A percentile compares a stretch with the other conserved stretches of the same genome.
phyloP scores from a whole-genome alignment of 2,888 invertebrate species.

The Ctena decussata region DNA sequence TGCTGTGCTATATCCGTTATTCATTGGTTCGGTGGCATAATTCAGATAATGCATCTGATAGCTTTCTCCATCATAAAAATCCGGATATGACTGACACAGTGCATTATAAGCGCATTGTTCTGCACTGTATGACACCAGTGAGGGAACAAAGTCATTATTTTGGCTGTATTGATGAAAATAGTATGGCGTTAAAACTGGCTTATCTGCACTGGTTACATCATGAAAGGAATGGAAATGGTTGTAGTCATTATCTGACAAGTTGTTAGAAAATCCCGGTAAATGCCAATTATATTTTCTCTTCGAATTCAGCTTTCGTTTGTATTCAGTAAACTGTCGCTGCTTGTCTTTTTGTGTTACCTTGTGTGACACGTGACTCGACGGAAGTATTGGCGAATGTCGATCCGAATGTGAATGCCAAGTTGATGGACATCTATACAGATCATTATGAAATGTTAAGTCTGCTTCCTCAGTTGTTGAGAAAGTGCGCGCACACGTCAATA shows the following conservation, averaged over 20 bases:
- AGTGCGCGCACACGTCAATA: no score
- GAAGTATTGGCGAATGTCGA: conserved; percentile 81
- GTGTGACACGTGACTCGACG: conserved; percentile 77
- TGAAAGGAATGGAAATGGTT: no score
- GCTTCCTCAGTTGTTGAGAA: conserved; percentile 23
- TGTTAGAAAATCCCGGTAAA: background rate
- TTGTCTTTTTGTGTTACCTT: conserved; percentile 73
- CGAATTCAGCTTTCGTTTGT: conserved; percentile 65
- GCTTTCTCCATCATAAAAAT: background rate
- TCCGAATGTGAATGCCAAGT: conserved; percentile 79
- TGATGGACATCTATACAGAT: conserved; percentile 74
- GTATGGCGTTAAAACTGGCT: no score
- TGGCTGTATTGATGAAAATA: background rate
- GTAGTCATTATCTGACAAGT: background rate
- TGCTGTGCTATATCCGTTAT: background rate
- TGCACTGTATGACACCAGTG: background rate
- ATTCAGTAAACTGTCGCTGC: conserved; percentile 73
- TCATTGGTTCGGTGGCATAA: background rate
- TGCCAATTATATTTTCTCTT: conserved; percentile 16
- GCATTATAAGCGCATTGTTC: background rate
- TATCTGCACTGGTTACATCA: no score
- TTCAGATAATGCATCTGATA: background rate
- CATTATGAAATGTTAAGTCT: background rate
- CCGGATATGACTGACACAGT: background rate
- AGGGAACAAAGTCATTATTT: background rate